Base-by-base conservation (phyloP, 1,140 invertebrate genomes). In the Eriosoma lanigerum region DNA sequence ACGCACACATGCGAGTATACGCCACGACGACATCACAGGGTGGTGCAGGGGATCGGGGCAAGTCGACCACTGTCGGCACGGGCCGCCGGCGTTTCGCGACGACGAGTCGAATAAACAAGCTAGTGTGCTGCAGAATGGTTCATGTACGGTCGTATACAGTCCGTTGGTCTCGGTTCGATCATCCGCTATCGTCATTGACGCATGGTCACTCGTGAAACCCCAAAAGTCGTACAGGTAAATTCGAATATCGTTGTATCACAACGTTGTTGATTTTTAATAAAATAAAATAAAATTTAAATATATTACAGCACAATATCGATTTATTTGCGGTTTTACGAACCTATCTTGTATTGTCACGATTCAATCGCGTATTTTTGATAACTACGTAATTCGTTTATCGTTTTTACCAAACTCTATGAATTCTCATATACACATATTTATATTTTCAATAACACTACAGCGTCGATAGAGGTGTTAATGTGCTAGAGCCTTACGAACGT, bases 11-110 rank as follows among this genome's bases (percentile, higher is more conserved):
- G 1, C 38, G 3, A 38, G 32, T 38, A 8, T 38, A 24, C 38
- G 66, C 44, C 64, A 21, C 32, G 13, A 46, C 64, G 12, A 21
- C 32, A 10, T 24, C 19, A 21, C 32, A 19, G 50, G 70, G 68
- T 52, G 73, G 73, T 24, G 73, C 73, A 76, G 73, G 73, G 73
- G 73, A 76, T 54, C 73, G 73, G 73, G 52, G 73, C 73, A 44
- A 24, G 60, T 17, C 50, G 52, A n/a, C 48, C 32, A 9, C n/a
- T 44, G 32, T 21, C 29, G 54, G 58, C 52, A n/a, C 26, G 50
- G 32, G 3, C 26, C 24, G 70, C 48, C 26, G 19, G 12, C 58
- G 60, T 29, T 29, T n/a, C 70, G 26, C 70, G 26, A 17, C 24
- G 62, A 10, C 32, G 32, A n/a, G 15, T 68, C 66, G 44, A 46